These are phyloP conservation scores for Prosopocoilus inquinatus DNA, from an alignment of 2,888 invertebrate genomes.

Conservation along the genomic window DNA sequence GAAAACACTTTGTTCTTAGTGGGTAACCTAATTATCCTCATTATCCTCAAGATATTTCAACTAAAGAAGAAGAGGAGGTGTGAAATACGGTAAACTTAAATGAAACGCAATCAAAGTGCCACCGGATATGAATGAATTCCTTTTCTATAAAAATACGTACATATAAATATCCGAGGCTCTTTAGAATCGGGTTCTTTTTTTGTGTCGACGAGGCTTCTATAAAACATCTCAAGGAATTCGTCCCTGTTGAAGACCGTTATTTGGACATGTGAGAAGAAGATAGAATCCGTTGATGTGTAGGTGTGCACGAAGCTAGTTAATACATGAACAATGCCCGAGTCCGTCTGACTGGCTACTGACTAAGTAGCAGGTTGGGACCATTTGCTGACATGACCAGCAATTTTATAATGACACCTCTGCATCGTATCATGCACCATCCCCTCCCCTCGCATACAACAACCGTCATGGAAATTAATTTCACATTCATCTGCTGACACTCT, in stretches of 20 bases:
- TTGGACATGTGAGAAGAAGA: constrained; percentile 30
- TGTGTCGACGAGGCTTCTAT: neutral
- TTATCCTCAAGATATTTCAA: no score
- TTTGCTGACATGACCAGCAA: constrained; percentile 51
- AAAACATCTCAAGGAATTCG: neutral
- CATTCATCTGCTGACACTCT: constrained; percentile 38
- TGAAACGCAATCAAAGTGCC: constrained; percentile 19
- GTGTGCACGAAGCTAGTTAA: constrained; percentile 32
- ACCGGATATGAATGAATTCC: constrained; percentile 34
- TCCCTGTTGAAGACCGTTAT: constrained; percentile 13
- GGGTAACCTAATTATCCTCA: no score
- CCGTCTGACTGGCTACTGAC: constrained; percentile 51
- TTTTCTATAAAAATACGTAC: constrained; percentile 26
- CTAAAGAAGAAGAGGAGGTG: neutral
- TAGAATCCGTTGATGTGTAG: constrained; percentile 32
- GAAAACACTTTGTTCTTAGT: no score
- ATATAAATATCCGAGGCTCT: constrained; percentile 10
- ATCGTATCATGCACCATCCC: constrained; percentile 38
- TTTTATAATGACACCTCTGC: constrained; percentile 49
- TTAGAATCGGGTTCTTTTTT: neutral
- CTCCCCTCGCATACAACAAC: constrained; percentile 40
- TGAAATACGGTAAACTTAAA: neutral
- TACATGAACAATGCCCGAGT: constrained; percentile 41
- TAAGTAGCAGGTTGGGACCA: constrained; percentile 52
- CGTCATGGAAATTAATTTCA: constrained; percentile 48